Evolutionary conservation across 2,797 vertebrate species (phyloP).

Genomic region (Gymnoscopelus microlampas): DNA sequence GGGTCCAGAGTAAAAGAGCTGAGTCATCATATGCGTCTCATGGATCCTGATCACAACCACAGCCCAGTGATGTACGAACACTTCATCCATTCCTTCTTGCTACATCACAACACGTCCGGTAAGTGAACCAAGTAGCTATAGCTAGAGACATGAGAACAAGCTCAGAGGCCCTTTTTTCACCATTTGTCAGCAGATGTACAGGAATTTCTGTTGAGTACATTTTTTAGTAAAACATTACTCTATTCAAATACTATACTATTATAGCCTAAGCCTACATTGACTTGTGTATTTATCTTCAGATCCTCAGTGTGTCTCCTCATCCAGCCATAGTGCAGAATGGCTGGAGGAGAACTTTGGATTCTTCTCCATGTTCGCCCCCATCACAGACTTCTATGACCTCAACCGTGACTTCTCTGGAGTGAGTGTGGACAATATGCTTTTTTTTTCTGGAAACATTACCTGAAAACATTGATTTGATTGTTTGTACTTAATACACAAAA

Average conservation of each 20-base stretch:
- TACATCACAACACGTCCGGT: slow-evolving; percentile 67
- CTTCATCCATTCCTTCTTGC: slow-evolving; percentile 74
- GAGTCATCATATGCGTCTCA: slow-evolving; percentile 44
- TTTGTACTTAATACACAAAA: not conserved
- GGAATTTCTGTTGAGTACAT: no score
- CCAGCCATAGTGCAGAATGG: slow-evolving; percentile 71
- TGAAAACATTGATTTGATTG: not conserved
- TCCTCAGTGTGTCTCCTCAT: slow-evolving; percentile 58
- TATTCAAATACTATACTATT: no score
- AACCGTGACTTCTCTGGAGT: slow-evolving; percentile 75
- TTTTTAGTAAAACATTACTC: no score
- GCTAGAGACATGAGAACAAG: not conserved
- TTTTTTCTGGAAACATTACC: not conserved
- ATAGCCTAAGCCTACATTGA: no score
- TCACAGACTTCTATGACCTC: slow-evolving; percentile 74
- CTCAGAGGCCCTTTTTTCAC: no score
- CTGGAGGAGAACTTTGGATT: slow-evolving; percentile 71
- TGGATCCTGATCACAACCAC: slow-evolving; percentile 26
- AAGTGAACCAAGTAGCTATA: not conserved
- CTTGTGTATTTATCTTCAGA: slow-evolving; percentile 52
- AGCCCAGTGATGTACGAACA: slow-evolving; percentile 56
- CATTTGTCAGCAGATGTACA: no score
- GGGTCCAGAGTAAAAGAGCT: slow-evolving; percentile 69
- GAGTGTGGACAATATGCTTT: slow-evolving; percentile 38
- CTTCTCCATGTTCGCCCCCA: slow-evolving; percentile 67